Percentiles rank a stretch among this genome's conserved stretches.
Evolutionary conservation across 1,140 invertebrate species (phyloP).

Genomic region (Heliothis virescens): DNA sequence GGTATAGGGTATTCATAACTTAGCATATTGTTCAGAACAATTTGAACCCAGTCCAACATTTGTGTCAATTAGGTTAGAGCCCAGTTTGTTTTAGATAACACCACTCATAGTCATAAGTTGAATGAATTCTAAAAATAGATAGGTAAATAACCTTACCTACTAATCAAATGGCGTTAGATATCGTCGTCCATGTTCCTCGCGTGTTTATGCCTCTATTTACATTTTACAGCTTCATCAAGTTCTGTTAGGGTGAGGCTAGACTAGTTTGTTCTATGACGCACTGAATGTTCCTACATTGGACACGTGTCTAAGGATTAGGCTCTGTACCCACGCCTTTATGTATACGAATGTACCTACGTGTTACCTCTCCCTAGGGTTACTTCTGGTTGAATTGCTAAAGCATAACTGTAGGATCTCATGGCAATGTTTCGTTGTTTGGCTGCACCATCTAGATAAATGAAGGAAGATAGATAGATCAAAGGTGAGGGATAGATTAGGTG

Average conservation of each 20-base stretch:
- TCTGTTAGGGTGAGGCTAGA: neutral
- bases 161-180: slow-evolving; percentile 25
- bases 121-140: slow-evolving; percentile 44
- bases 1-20: slow-evolving; percentile 23
- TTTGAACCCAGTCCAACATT: slow-evolving; percentile 32
- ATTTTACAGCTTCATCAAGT: slow-evolving; percentile 20
- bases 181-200: neutral
- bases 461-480: too few species aligned
- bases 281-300: neutral
- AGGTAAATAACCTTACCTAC: slow-evolving; percentile 32
- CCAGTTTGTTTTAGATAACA: slow-evolving; percentile 36
- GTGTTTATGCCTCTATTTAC: slow-evolving; percentile 23
- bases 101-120: slow-evolving; percentile 21
- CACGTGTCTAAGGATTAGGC: slow-evolving; percentile 7
- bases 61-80: slow-evolving; percentile 37
- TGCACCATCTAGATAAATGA: too few species aligned
- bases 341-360: neutral
- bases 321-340: neutral
- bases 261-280: neutral
- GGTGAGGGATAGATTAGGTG: too few species aligned
- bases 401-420: too few species aligned
- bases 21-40: slow-evolving; percentile 8
- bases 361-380: neutral
- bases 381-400: neutral
- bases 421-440: too few species aligned